Percentiles rank a stretch among this genome's conserved stretches.
Evolutionary conservation across 2,797 vertebrate genomes (phyloP).

Genomic region (Typhlichthys subterraneus): DNA sequence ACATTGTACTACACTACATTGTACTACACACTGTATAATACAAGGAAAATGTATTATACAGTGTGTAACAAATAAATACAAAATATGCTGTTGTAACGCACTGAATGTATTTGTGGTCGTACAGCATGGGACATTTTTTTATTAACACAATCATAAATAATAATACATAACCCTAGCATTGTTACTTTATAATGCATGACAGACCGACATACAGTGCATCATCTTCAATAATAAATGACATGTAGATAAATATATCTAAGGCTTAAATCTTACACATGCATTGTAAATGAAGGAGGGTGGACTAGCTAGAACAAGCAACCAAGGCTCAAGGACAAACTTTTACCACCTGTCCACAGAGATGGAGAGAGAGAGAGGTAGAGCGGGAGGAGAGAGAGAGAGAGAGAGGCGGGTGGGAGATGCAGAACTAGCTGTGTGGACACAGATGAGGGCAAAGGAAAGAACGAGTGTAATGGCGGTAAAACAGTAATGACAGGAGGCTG

Average conservation of each 20-base stretch:
- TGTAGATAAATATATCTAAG: background rate
- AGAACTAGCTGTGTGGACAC: conserved; percentile 30
- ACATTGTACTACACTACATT: too few species aligned
- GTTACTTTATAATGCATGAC: too few species aligned
- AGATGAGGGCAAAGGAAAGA: conserved; percentile 23
- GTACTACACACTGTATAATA: too few species aligned
- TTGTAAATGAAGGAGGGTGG: too few species aligned
- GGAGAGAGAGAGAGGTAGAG: background rate
- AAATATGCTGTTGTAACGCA: too few species aligned
- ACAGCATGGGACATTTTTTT: too few species aligned
- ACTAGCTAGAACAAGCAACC: too few species aligned
- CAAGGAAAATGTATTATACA: too few species aligned
- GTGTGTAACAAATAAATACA: too few species aligned
- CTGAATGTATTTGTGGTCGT: too few species aligned
- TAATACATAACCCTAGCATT: too few species aligned
- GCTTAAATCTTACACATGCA: background rate
- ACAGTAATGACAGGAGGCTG: background rate
- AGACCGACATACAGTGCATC: background rate
- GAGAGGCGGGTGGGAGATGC: conserved; percentile 7
- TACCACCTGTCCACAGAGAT: conserved; percentile 23
- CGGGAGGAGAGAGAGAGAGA: background rate
- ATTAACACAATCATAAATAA: too few species aligned
- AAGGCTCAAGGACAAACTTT: background rate
- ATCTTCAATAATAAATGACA: background rate
- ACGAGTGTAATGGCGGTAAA: conserved; percentile 5